phyloP scores from a whole-genome alignment of 2,113 vertebrate species.

The Callopanchax toddi region DNA sequence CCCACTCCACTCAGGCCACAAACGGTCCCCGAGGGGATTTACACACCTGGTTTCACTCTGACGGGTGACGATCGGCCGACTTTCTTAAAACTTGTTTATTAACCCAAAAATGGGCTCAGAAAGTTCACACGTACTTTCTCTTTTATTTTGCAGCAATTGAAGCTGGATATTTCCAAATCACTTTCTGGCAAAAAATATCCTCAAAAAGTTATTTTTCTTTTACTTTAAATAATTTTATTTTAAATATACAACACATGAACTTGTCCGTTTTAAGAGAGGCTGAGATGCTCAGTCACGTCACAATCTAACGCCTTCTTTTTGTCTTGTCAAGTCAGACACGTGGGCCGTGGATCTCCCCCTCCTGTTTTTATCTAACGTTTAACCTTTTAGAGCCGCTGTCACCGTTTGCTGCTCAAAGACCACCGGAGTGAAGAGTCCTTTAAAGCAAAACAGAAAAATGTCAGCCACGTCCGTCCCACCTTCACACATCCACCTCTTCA shows the following conservation, averaged over 20 bases:
- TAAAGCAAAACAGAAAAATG: slow-evolving; percentile 25
- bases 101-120: too few relatives aligned
- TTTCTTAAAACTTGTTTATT: too few relatives aligned
- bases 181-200: too few relatives aligned
- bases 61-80: too few relatives aligned
- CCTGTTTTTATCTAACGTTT: not conserved
- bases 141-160: too few relatives aligned
- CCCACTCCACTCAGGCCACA: slow-evolving; percentile 21
- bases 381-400: slow-evolving; percentile 25
- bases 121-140: too few relatives aligned
- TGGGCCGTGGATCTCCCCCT: slow-evolving; percentile 15
- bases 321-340: not conserved
- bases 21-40: slow-evolving; percentile 45
- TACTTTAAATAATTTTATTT: too few relatives aligned
- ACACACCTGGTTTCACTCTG: not conserved
- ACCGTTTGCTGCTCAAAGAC: slow-evolving; percentile 12
- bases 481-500: slow-evolving; percentile 19
- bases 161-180: too few relatives aligned
- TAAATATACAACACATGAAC: too few relatives aligned
- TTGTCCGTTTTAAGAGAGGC: too few relatives aligned
- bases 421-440: slow-evolving; percentile 34
- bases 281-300: not conserved
- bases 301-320: slow-evolving; percentile 1
- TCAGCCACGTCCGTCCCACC: slow-evolving; percentile 39
- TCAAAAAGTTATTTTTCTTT: too few relatives aligned